phyloP scores from a whole-genome alignment of 2,113 vertebrate species.

The Willisornis vidua region DNA sequence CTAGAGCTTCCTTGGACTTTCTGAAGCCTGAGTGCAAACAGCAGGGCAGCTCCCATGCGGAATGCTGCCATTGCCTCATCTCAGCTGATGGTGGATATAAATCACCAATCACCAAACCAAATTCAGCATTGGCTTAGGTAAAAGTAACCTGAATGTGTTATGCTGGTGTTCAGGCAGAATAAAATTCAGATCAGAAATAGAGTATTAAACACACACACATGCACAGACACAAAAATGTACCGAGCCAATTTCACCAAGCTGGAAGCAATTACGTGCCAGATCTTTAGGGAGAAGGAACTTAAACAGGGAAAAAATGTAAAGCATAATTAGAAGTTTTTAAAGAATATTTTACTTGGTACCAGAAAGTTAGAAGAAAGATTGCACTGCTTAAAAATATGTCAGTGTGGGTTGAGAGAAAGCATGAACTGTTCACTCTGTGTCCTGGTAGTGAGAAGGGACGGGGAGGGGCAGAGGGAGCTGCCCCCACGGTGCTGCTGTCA shows the following conservation, averaged over 20 bases:
- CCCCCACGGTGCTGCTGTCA: rapidly evolving
- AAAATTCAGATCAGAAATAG: background rate
- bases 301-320: background rate
- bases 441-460: background rate
- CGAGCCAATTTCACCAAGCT: constrained; percentile 21
- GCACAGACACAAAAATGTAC: background rate
- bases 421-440: background rate
- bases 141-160: background rate
- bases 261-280: constrained; percentile 39
- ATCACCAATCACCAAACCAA: background rate
- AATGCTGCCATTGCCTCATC: rapidly evolving
- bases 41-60: background rate
- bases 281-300: constrained; percentile 42
- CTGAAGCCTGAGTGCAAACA: background rate
- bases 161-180: background rate
- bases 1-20: background rate
- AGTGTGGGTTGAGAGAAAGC: background rate
- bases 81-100: background rate
- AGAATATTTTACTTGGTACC: background rate
- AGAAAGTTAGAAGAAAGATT: background rate
- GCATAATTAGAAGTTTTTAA: background rate
- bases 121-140: background rate
- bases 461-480: background rate
- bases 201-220: background rate
- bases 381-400: background rate